Conservation (phyloP, 1,140 invertebrate genomes). For the Maniola jurtina region DNA sequence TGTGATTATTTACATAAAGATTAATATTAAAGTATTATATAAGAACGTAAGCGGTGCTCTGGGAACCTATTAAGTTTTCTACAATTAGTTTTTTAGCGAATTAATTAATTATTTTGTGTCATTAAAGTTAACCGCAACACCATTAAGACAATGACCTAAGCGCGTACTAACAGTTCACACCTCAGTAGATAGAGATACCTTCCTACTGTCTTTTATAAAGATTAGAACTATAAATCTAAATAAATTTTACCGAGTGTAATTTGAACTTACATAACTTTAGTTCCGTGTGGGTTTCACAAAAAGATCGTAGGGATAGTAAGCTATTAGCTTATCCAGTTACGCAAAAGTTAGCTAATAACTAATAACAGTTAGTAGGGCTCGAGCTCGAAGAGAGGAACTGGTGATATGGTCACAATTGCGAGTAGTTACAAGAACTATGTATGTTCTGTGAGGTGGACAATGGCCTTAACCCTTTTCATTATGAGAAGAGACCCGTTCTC, state of each 20-base stretch:
- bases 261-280: not conserved
- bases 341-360: slow-evolving; percentile 1
- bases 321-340: slow-evolving; percentile 1
- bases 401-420: too few species aligned
- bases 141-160: not conserved
- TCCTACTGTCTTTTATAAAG: not conserved
- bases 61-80: too few species aligned
- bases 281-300: not conserved
- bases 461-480: too few species aligned
- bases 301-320: slow-evolving; percentile 7
- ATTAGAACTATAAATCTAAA: slow-evolving; percentile 4
- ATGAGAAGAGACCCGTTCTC: too few species aligned
- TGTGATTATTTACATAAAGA: too few species aligned
- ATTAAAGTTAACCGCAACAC: not conserved
- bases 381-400: not conserved
- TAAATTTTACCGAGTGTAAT: not conserved
- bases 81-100: too few species aligned
- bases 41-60: too few species aligned
- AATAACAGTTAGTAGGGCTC: not conserved
- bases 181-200: not conserved
- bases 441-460: too few species aligned
- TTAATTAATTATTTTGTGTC: too few species aligned
- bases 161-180: not conserved
- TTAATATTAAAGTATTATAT: too few species aligned
- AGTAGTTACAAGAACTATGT: too few species aligned